These are phyloP conservation scores for Lepidurus couesii DNA, from an alignment of 1,140 invertebrate genomes.

Conservation along the genomic window DNA sequence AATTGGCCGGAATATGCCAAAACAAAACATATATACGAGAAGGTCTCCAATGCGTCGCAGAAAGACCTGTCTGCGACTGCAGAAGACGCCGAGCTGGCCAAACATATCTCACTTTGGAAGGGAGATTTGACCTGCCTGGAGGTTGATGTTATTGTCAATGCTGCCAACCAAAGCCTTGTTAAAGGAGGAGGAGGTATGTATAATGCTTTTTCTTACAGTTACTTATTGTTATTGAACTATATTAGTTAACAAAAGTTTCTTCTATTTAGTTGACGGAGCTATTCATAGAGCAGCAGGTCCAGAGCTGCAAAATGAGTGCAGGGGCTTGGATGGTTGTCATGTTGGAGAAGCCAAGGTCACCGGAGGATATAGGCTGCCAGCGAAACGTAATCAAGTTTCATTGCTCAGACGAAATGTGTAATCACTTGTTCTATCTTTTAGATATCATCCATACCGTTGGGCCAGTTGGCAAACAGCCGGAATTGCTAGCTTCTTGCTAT, in stretches of 20 bases:
- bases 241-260: not conserved
- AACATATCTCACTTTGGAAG: constrained; percentile 46
- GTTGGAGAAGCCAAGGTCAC: constrained; percentile 77
- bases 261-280: constrained; percentile 64
- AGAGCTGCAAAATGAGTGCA: constrained; percentile 63
- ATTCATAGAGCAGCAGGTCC: constrained; percentile 72
- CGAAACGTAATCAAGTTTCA: constrained; percentile 51
- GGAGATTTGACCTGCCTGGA: constrained; percentile 84
- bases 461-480: constrained; percentile 48
- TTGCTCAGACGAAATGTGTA: constrained; percentile 1
- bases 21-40: not conserved
- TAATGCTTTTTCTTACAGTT: constrained; percentile 28
- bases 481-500: constrained; percentile 53
- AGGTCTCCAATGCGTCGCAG: not conserved
- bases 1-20: constrained; percentile 50
- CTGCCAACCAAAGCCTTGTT: constrained; percentile 69
- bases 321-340: constrained; percentile 60
- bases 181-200: constrained; percentile 68
- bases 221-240: constrained; percentile 10
- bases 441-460: constrained; percentile 78
- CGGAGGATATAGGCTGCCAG: constrained; percentile 67
- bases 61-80: not conserved
- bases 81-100: constrained; percentile 23
- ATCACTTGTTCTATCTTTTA: constrained; percentile 36
- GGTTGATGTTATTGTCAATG: constrained; percentile 88